Percentiles rank a stretch among this genome's conserved stretches.
These are phyloP conservation scores for Pangasianodon gigas DNA, from an alignment of 2,113 vertebrate genomes.

Conservation along the genomic window DNA sequence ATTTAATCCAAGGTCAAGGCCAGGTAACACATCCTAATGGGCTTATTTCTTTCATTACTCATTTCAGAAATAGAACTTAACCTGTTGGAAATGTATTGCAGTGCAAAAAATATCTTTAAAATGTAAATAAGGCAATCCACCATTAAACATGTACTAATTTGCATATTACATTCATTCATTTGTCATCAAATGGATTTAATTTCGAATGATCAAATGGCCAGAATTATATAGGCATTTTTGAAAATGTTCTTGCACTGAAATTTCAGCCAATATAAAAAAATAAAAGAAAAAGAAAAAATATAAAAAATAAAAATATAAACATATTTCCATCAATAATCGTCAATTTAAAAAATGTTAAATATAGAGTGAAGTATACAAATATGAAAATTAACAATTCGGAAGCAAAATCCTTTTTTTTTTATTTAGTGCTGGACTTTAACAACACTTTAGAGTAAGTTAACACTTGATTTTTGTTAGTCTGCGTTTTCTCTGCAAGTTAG, in stretches of 20 bases:
- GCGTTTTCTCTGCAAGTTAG: neutral
- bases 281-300: neutral
- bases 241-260: neutral
- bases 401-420: neutral
- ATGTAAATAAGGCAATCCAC: neutral
- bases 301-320: neutral
- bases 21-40: slow-evolving; percentile 11
- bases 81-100: neutral
- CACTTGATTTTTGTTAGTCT: neutral
- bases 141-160: neutral
- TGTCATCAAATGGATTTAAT: neutral
- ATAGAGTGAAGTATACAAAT: too few species aligned
- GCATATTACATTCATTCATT: slow-evolving; percentile 15
- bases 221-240: neutral
- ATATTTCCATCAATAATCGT: neutral
- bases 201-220: neutral
- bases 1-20: neutral
- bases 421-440: neutral
- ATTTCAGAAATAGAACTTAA: neutral
- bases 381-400: too few species aligned
- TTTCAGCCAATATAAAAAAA: neutral
- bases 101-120: neutral
- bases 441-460: neutral
- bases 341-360: neutral
- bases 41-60: neutral